Percentiles rank a stretch among this genome's conserved stretches.
Conservation (phyloP, 2,113 vertebrate species). For the Benitochromis conjunctus region DNA sequence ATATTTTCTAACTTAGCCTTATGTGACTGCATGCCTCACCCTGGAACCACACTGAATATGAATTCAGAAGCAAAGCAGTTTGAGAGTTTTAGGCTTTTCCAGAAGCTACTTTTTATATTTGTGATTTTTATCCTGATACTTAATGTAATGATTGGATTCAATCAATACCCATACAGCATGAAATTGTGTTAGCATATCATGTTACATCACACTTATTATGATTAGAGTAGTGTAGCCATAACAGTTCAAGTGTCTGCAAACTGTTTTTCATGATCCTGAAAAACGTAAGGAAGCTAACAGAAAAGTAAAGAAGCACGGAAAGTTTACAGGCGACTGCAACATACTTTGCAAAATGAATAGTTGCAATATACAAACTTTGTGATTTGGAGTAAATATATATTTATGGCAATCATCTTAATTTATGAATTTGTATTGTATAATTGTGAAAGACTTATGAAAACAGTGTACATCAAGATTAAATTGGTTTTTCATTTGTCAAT, state of each 20-base stretch:
- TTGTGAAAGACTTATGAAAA: neutral
- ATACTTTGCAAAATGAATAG: neutral
- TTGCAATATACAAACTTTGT: neutral
- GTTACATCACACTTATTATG: rapidly evolving
- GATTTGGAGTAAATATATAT: neutral
- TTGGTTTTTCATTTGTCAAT: neutral
- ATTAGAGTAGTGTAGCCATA: neutral
- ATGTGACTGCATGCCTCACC: neutral
- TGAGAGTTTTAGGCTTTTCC: neutral
- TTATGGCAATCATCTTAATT: rapidly evolving
- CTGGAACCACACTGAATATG: neutral
- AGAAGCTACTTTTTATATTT: neutral
- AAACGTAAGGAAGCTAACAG: rapidly evolving
- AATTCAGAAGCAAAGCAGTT: neutral
- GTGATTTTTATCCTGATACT: neutral
- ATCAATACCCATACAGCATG: neutral
- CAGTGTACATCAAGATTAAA: too few relatives aligned
- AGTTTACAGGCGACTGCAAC: neutral
- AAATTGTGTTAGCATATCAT: rapidly evolving
- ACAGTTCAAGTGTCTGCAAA: neutral
- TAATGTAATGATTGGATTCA: neutral
- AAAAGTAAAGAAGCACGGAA: neutral
- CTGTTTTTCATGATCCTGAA: rapidly evolving
- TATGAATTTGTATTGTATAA: neutral
- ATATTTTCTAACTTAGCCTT: neutral